Percentiles rank a stretch among this genome's conserved stretches.
These are phyloP conservation scores for Acleris literana DNA, from an alignment of 2,888 invertebrate species.

Conservation along the genomic window DNA sequence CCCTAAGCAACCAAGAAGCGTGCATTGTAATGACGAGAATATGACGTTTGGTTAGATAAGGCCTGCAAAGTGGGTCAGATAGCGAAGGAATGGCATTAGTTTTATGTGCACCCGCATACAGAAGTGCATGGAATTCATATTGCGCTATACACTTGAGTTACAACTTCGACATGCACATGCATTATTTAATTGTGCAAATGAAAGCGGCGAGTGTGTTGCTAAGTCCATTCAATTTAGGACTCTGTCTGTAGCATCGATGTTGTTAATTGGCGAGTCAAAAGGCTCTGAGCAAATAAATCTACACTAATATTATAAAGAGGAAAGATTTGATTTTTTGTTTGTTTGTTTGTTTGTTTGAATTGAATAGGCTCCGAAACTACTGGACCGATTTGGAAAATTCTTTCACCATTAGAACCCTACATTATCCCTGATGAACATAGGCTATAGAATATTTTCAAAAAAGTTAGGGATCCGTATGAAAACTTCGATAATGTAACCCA, in stretches of 20 bases:
- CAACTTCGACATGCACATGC: constrained; percentile 6
- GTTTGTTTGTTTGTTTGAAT: no score
- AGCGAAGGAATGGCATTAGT: constrained; percentile 53
- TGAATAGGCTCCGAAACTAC: no score
- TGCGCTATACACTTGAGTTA: constrained; percentile 11
- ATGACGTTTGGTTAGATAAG: constrained; percentile 62
- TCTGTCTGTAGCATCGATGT: constrained; percentile 1
- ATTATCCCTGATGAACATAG: no score
- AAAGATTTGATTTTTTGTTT: no score
- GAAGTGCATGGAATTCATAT: constrained; percentile 16
- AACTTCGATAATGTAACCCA: no score
- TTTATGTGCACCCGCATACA: constrained; percentile 18
- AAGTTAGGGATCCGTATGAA: no score
- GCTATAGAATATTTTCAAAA: no score
- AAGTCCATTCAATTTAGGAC: constrained; percentile 3
- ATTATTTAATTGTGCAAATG: constrained; percentile 13
- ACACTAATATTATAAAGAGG: no score
- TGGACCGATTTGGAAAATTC: no score
- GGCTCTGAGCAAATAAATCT: not conserved
- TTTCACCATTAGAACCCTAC: no score
- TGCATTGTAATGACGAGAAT: constrained; percentile 49
- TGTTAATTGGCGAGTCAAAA: not conserved
- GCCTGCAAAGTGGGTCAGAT: constrained; percentile 65
- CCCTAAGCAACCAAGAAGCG: constrained; percentile 14
- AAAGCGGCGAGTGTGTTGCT: constrained; percentile 3